A percentile compares a stretch with the other conserved stretches of the same genome.
Conservation (phyloP, 1,140 invertebrate genomes). For the Cotesia typhae region DNA sequence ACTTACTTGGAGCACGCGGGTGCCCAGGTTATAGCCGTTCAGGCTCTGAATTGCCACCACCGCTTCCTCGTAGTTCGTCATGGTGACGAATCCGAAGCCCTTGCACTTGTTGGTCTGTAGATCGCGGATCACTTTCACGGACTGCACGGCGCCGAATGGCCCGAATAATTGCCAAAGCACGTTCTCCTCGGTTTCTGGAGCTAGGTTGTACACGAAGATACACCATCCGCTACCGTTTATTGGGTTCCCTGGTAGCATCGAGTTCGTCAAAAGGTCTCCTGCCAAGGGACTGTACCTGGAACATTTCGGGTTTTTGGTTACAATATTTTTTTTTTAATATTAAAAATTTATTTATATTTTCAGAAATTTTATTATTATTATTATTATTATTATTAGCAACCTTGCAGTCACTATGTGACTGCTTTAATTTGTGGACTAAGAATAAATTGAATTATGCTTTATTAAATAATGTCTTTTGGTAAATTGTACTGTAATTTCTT, state of each 20-base stretch:
- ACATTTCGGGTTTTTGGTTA: constrained; percentile 40
- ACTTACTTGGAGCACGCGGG: constrained; percentile 97
- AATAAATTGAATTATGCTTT: no score
- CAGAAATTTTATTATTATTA: no score
- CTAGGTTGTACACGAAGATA: constrained; percentile 98
- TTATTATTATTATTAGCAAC: no score
- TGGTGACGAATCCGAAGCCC: constrained; percentile 99
- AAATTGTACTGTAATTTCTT: no score
- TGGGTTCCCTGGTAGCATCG: constrained; percentile 83
- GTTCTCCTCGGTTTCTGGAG: constrained; percentile 98
- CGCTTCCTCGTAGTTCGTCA: constrained; percentile 99
- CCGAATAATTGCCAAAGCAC: constrained; percentile 99
- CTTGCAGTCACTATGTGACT: no score
- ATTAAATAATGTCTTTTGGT: no score
- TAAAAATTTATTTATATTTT: no score
- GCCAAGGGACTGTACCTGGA: constrained; percentile 93
- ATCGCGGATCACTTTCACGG: constrained; percentile 97
- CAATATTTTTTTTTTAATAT: no score
- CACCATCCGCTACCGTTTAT: constrained; percentile 93
- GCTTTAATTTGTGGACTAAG: no score
- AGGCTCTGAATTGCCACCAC: constrained; percentile 96
- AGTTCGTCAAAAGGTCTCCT: constrained; percentile 88
- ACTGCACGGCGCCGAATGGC: constrained; percentile 98
- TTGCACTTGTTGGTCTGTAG: constrained; percentile 99
- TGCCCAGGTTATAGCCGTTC: constrained; percentile 97